phyloP scores from a whole-genome alignment of 2,113 vertebrate species.

The Neoarius graeffei region DNA sequence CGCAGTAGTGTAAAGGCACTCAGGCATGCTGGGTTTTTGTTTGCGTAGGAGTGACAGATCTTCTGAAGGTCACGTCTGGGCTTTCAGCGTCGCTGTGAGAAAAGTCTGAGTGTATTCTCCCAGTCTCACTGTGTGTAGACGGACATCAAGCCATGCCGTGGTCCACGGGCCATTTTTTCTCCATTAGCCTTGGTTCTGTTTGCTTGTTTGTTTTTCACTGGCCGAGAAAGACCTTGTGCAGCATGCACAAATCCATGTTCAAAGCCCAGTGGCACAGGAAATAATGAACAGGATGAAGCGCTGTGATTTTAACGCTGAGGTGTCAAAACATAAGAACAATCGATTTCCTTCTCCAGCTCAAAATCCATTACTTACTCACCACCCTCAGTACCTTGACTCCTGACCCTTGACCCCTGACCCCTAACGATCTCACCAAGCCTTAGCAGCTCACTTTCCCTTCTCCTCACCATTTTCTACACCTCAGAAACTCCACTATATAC shows the following conservation, averaged over 20 bases:
- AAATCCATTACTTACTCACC: neutral
- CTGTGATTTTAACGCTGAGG: neutral
- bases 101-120: slow-evolving; percentile 14
- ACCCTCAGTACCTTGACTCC: neutral
- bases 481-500: too few species aligned
- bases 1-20: neutral
- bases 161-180: neutral
- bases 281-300: slow-evolving; percentile 9
- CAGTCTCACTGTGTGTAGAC: neutral
- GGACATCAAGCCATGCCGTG: neutral
- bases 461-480: too few species aligned
- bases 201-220: neutral
- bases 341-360: slow-evolving; percentile 7
- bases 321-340: slow-evolving; percentile 10
- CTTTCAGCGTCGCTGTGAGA: slow-evolving; percentile 27
- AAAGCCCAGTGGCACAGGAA: neutral
- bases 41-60: neutral
- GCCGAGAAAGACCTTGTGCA: neutral
- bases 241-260: neutral
- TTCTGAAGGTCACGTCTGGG: slow-evolving; percentile 34
- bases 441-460: neutral
- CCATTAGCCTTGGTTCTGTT: neutral
- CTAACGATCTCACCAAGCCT: neutral
- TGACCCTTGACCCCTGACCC: neutral
- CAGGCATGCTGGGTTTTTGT: neutral